Base-by-base conservation (phyloP, 2,113 vertebrate species). In the Seriola aureovittata region DNA sequence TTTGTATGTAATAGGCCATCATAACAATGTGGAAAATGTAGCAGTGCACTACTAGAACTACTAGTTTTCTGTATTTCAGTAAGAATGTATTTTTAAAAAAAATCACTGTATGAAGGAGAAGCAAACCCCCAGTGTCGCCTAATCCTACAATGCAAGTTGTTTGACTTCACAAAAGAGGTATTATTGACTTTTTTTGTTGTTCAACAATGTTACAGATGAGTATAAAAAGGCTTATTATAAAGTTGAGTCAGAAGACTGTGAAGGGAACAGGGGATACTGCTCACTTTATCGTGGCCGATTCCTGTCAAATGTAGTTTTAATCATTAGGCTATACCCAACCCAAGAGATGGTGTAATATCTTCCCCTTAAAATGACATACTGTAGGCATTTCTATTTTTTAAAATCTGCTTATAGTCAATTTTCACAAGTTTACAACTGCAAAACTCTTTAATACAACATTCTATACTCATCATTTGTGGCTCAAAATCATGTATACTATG, bases 1-100 rank as follows among this genome's bases (percentile, higher is more conserved):
- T 94, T 95, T 94, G 88, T 89, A 81, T 89, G 81, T 89, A 79
- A 89, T 93, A 91, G 91, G 86, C 88, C 86, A 79, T 93, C 82
- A 81, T 59, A 86, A 84, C 83, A 79, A 83, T 84, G 82, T 85
- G 65, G 78, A 80, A 85, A 82, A 93, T 93, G 93, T 94, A 95
- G 91, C 93, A 91, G 86, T 91, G 89, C 90, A 90, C 85, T 92
- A 89, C 86, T 90, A 87, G 85, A 72, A 59, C 55, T 72, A 42
- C 38, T 44, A 57, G 78, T 70, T 91, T 68, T 84, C 75, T 75
- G 87, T 88, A 82, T 93, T 86, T 86, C 82, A 85, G 85, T 91
- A 92, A 92, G 92, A 95, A 95, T 94, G 93, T 94, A 91, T 91
- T 86, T 17, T 42, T 52, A 19, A 87, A 81, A 83, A 12, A 78